These are phyloP conservation scores for Phoxinus phoxinus DNA, from an alignment of 2,113 vertebrate species.

Conservation along the genomic window DNA sequence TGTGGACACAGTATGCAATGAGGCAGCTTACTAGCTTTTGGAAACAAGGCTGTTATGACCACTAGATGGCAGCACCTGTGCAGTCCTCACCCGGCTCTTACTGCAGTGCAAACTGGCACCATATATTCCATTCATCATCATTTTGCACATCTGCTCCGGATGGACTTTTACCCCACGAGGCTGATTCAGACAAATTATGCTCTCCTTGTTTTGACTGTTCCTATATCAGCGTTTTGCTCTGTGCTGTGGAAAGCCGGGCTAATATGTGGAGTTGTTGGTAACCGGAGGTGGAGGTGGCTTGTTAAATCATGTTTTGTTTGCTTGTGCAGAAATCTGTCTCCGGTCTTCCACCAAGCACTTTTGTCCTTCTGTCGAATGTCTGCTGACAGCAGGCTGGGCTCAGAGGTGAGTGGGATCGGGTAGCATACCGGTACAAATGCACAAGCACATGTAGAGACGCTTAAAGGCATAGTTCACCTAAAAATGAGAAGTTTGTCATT, in stretches of 20 bases:
- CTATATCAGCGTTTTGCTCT: conserved; percentile 25
- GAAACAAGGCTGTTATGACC: background rate
- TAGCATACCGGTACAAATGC: conserved; percentile 42
- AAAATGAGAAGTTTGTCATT: background rate
- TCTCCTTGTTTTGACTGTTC: conserved; percentile 20
- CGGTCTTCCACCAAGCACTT: conserved; percentile 95
- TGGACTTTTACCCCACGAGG: conserved; percentile 29
- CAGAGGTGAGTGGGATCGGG: conserved; percentile 82
- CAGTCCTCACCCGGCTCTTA: too few relatives aligned
- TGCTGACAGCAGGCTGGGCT: conserved; percentile 94
- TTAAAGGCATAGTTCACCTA: background rate
- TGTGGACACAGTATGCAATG: background rate
- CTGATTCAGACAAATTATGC: background rate
- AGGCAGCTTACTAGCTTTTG: background rate
- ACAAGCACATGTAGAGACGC: background rate
- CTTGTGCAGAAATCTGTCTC: conserved; percentile 88
- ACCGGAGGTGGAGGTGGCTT: conserved; percentile 29
- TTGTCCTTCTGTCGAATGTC: conserved; percentile 98
- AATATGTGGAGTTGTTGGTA: conserved; percentile 22
- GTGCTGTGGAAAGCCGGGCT: background rate
- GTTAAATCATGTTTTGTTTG: conserved; percentile 55
- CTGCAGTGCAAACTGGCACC: conserved; percentile 26
- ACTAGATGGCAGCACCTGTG: conserved; percentile 34
- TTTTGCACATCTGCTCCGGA: conserved; percentile 32
- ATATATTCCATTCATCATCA: conserved; percentile 45